Evolutionary conservation across 2,113 vertebrate species (phyloP), one percentile per base, ranked within the genome.

Genomic region (Tichodroma muraria): DNA sequence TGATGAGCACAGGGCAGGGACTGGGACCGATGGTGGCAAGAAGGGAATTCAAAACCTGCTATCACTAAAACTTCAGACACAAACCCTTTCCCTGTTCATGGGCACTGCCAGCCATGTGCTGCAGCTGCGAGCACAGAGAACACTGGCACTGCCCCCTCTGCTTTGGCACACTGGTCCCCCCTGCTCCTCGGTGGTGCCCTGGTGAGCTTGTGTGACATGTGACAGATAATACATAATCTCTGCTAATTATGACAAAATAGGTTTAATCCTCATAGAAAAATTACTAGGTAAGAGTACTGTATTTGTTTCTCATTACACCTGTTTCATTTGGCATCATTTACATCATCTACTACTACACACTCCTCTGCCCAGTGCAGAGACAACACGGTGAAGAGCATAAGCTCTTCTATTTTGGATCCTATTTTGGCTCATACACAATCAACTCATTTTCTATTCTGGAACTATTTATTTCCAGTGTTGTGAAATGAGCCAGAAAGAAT

Each of bases 341-440:
- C 63, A 84, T 72, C 37, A 82, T 44, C 25, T 76, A 57, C 81
- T 88, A 88, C 76, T 73, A 77, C 60, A 50, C 47, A 17, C 40
- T 90, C 18, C 61, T 73, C 85, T 92, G 77, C 66, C 69, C 76
- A 65, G 40, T 0, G 22, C 52, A 83, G 84, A 89, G 53, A 83
- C 85, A 91, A 73, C 21, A 60, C 4, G 0, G 56, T 45, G 77
- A 78, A 35, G 49, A 89, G 56, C 75, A 56, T 35, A 54, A 93
- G 76, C 76, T 63, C 50, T 90, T 93, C 92, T 95, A 16, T 85
- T 96, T 93, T 80, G 68, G 90, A 38, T 88, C 90, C 72, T 95
- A 8, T 95, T 94, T 95, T 97, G 94, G 88, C 90, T 96, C 79
- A 66, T 70, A 66, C 75, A 92, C 68, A 94, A 90, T 83, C 88